phyloP scores from a whole-genome alignment of 2,797 vertebrate species.

The Bucorvus abyssinicus region DNA sequence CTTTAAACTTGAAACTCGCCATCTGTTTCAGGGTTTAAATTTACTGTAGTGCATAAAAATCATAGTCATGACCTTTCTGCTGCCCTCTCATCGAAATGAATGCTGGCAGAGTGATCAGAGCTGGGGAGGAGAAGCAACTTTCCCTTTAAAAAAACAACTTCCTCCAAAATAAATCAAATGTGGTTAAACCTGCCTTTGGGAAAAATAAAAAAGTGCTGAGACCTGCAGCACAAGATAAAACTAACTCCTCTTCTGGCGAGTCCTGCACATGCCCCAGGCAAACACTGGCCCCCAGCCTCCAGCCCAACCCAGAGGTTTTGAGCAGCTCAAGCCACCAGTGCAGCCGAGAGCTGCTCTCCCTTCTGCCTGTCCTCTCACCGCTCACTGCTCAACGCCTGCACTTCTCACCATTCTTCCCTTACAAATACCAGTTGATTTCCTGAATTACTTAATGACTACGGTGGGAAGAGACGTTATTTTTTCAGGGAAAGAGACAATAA shows the following conservation, averaged over 20 bases:
- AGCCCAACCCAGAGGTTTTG: background rate
- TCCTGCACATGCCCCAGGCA: background rate
- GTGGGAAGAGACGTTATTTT: background rate
- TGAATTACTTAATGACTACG: background rate
- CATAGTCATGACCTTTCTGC: background rate
- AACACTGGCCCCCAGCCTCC: background rate
- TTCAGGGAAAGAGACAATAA: background rate
- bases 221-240: background rate
- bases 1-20: background rate
- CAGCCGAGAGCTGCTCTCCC: background rate
- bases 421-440: background rate
- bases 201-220: background rate
- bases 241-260: accelerated
- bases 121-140: background rate
- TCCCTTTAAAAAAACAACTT: background rate
- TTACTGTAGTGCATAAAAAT: background rate
- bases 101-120: background rate
- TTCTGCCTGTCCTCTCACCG: background rate
- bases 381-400: accelerated
- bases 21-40: background rate
- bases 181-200: background rate
- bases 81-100: background rate
- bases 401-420: background rate
- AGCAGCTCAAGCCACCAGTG: background rate
- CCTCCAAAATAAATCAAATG: background rate